These are phyloP conservation scores for Catalaphyllia jardinei DNA, from an alignment of 64 coral and sea anemone genomes.

Conservation along the genomic window DNA sequence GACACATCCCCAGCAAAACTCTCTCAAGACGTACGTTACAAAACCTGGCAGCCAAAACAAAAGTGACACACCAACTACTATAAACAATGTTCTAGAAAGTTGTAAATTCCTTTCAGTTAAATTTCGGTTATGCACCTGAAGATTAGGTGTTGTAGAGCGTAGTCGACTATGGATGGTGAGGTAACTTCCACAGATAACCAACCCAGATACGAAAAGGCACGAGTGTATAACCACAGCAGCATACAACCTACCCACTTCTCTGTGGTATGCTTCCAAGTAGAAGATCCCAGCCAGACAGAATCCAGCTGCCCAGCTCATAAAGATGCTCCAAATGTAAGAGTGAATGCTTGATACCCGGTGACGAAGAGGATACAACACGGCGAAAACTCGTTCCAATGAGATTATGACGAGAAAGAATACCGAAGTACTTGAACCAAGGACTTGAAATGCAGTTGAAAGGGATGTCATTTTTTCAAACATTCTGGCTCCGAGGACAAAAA, in stretches of 20 bases:
- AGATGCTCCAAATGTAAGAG: not conserved
- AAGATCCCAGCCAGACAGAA: not conserved
- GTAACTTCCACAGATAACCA: slow-evolving; percentile 3
- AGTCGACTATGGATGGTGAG: not conserved
- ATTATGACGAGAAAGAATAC: not conserved
- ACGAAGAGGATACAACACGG: not conserved
- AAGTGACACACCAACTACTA: not conserved
- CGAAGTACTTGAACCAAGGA: not conserved
- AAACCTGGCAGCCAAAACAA: slow-evolving; percentile 4
- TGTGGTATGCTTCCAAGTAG: not conserved
- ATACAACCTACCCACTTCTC: not conserved
- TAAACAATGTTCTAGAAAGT: not conserved
- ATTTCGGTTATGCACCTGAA: not conserved
- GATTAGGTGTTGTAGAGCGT: too few relatives aligned
- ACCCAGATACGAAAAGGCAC: not conserved
- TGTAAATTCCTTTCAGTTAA: not conserved
- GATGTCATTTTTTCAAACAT: too few relatives aligned
- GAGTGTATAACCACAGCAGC: not conserved
- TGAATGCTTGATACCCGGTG: not conserved
- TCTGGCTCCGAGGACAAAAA: accelerated
- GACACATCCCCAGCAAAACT: not conserved
- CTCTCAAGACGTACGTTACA: not conserved
- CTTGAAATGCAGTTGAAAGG: not conserved
- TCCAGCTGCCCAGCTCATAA: not conserved
- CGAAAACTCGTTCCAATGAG: not conserved